Evolutionary conservation across 2,888 invertebrate species (phyloP), one percentile per base, ranked within the genome.

Genomic region (Geotrupes spiniger): DNA sequence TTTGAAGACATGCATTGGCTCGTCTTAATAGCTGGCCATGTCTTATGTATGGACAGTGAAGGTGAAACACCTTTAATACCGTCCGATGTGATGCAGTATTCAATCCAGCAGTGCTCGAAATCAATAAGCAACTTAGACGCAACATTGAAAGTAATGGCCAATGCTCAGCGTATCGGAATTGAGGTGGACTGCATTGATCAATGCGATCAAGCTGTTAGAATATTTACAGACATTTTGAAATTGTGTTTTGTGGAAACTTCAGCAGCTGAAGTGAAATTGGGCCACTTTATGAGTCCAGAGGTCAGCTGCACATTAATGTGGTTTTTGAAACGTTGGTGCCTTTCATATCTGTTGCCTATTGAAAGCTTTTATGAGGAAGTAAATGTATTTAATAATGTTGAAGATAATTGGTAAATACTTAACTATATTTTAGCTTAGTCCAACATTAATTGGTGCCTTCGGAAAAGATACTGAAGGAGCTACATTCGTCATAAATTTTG

Each of bases 1-100:
- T 91, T 89, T 65, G 94, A 95, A 74, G 93, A 94, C 72, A 73
- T 94, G 14, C 92, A 94, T 70, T 95, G 94, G 95, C 79, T 90
- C 17, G 73, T 93, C 16, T 80, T 95, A 63, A 83, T 94, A 42
- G 74, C 80, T 36, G 89, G 89, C 59, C 81, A 83, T 64, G 76
- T 84, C 2, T 68, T 87, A 37, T 81, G 84, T 41, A 81, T 84
- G 74, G 83, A 85, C 51, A 77, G 79, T 45, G 81, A 82, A 31
- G 84, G 85, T 1, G 86, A 87, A 68, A 77, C 78, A 0, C 78
- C 83, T 2, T 71, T 83, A 59, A 82, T 87, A 54, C 87, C 87
- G 1, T 65, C 77, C 0, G 80, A 83, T 66, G 76, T 87, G 31
- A 82, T 82, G 75, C 69, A 74, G 27, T 79, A 80, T 66, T 82